phyloP scores from a whole-genome alignment of 2,888 invertebrate genomes.

The Acrobasis consociella region DNA sequence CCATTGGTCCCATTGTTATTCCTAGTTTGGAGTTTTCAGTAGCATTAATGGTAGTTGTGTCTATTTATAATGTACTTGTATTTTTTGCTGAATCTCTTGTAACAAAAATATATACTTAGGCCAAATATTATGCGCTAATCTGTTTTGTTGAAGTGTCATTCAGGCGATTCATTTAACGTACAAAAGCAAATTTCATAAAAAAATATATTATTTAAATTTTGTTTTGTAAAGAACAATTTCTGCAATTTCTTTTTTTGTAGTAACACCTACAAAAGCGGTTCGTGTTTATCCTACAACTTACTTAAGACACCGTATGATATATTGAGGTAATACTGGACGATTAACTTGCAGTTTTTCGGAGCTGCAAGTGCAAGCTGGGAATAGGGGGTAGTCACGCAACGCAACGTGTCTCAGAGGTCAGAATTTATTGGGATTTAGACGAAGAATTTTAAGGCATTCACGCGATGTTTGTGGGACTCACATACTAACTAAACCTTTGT shows the following conservation, averaged over 20 bases:
- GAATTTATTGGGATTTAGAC: constrained; percentile 23
- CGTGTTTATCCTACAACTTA: constrained; percentile 52
- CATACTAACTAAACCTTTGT: too few relatives aligned
- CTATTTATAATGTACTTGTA: too few relatives aligned
- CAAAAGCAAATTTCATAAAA: too few relatives aligned
- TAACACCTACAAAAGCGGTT: constrained; percentile 34
- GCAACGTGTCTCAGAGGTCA: constrained; percentile 67
- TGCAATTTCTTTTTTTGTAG: constrained; percentile 23
- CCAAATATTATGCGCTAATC: too few relatives aligned
- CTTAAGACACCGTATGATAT: constrained; percentile 58
- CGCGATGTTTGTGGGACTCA: not conserved
- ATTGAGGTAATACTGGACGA: constrained; percentile 61
- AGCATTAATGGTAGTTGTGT: too few relatives aligned
- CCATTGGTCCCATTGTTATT: too few relatives aligned
- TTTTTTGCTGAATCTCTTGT: too few relatives aligned
- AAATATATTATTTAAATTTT: too few relatives aligned
- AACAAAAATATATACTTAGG: too few relatives aligned
- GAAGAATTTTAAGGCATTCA: not conserved
- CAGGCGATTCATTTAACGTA: too few relatives aligned
- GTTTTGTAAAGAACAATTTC: not conserved
- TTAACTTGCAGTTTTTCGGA: constrained; percentile 72
- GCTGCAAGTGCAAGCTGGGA: constrained; percentile 60
- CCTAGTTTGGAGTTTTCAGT: too few relatives aligned
- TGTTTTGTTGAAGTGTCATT: too few relatives aligned
- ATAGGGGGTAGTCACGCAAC: constrained; percentile 71